phyloP scores from a whole-genome alignment of 2,888 invertebrate genomes.

The Erpobdella octoculata region DNA sequence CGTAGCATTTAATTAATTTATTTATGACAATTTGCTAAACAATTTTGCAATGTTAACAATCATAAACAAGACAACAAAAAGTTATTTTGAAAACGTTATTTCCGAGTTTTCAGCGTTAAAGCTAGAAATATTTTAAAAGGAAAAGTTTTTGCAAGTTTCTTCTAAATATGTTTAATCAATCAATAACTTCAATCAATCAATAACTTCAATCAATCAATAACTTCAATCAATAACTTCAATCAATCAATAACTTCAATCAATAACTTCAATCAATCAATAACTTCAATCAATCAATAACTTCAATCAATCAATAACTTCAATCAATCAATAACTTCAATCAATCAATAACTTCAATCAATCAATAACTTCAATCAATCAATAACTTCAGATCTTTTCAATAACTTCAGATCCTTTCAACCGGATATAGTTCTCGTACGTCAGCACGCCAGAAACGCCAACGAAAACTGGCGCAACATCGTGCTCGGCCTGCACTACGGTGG shows the following conservation, averaged over 20 bases:
- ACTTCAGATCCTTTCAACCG: conserved; percentile 70
- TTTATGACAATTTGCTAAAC: no score
- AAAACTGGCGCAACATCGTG: conserved; percentile 76
- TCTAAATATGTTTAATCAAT: no score
- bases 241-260: neutral
- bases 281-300: conserved; percentile 3
- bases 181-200: neutral
- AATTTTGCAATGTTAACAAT: no score
- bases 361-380: neutral
- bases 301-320: neutral
- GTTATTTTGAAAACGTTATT: no score
- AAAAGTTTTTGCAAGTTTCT: no score
- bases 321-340: neutral
- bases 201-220: neutral
- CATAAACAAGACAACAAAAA: no score
- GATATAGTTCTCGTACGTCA: conserved; percentile 90
- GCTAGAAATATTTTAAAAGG: no score
- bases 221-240: neutral
- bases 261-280: neutral
- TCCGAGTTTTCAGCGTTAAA: no score
- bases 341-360: neutral
- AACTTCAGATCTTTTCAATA: neutral
- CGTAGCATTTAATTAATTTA: no score
- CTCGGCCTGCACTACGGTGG: conserved; percentile 89
- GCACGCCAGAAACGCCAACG: conserved; percentile 80